Conservation (phyloP, 1,140 invertebrate genomes). For the Eubasilissa regina region DNA sequence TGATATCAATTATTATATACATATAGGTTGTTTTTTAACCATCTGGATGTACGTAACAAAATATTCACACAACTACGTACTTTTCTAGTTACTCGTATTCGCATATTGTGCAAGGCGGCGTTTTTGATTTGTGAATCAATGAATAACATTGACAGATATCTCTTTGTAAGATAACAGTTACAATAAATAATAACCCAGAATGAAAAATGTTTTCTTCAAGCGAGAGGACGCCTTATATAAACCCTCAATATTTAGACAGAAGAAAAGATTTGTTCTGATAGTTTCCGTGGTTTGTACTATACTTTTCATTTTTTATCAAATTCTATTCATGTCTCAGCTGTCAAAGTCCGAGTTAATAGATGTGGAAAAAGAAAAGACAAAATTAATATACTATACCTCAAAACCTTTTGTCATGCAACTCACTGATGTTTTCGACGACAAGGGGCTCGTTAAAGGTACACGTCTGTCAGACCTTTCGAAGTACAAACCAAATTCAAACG, state of each 20-base stretch:
- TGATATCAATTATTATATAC: no score
- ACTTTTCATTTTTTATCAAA: constrained; percentile 53
- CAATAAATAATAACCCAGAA: constrained; percentile 11
- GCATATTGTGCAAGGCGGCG: no score
- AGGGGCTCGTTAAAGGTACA: constrained; percentile 66
- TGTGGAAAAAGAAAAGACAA: constrained; percentile 21
- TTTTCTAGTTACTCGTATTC: no score
- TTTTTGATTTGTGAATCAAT: no score
- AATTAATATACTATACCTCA: constrained; percentile 19
- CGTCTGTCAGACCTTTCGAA: constrained; percentile 62
- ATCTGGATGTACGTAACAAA: no score
- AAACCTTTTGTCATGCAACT: constrained; percentile 10
- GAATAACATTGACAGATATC: no score
- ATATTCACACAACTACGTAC: no score
- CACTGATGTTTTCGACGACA: constrained; percentile 61
- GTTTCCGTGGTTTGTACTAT: constrained; percentile 33
- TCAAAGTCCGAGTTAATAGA: constrained; percentile 39
- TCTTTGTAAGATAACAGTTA: no score
- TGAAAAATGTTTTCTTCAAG: constrained; percentile 37
- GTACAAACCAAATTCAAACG: constrained; percentile 77
- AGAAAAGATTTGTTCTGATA: constrained; percentile 40
- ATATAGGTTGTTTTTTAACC: no score
- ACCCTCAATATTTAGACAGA: constrained; percentile 39
- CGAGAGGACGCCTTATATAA: constrained; percentile 34
- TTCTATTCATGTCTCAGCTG: constrained; percentile 49